Evolutionary conservation across 2,113 vertebrate genomes (phyloP), one percentile per base, ranked within the genome.

Genomic region (Rattus norvegicus): DNA sequence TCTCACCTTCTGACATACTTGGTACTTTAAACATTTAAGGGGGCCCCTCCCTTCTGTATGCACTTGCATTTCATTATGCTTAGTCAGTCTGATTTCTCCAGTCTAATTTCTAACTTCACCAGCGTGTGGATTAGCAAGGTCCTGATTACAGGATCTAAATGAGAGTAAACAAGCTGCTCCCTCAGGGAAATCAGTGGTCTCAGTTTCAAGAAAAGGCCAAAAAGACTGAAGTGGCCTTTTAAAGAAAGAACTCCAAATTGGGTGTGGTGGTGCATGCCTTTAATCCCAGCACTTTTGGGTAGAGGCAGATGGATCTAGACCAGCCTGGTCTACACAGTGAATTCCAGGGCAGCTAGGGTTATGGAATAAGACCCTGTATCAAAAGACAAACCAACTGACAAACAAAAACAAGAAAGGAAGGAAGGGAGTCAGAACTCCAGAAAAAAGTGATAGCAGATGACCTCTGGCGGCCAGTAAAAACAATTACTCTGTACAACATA

Each of bases 381-480:
- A 84, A 63, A 77, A 77, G 26, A 77, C 30, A 69, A 33, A 70
- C 33, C 36, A 70, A 39, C 17, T 7, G n/a, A 43, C 20, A 43
- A 75, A 39, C 7, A 73, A 73, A 72, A n/a, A 72, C 30, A n/a
- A 72, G 17, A 12, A 19, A 39, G 17, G 33, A 12, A 79, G 8
- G 52, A 26, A 79, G 26, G 24, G 1, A 56, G 2, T 70, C 28
- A 70, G 49, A 94, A 83, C 47, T 30, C 12, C 52, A 43, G 10
- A 84, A 67, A 61, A 94, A 91, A 86, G 14, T 63, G 22, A 77
- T 49, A 10, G 17, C 30, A 73, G 33, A 92, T 84, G 39, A 84
- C 28, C 36, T 90, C 73, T 91, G 76, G 56, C 12, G 69, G 43
- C 39, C 75, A 96, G 80, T 26, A 84, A 92, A 94, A 17, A 61